Percentiles rank a stretch among this genome's conserved stretches.
Evolutionary conservation across 1,140 invertebrate genomes (phyloP).

Genomic region (Lordiphosa collinella): DNA sequence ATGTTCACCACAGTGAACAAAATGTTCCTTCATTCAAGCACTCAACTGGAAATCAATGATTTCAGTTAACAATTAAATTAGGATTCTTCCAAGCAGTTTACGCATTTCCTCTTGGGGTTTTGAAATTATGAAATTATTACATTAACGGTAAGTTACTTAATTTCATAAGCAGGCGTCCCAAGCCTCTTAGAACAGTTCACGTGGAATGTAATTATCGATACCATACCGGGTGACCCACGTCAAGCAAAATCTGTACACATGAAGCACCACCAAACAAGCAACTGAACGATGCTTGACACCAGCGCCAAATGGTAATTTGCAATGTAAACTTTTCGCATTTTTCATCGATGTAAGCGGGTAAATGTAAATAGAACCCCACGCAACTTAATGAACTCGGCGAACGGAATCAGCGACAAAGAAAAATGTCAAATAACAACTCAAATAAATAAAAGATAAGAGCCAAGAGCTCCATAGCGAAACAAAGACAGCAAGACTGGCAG

Average conservation of each 20-base stretch:
- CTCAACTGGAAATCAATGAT: no score
- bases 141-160: no score
- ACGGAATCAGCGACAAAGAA: slow-evolving; percentile 51
- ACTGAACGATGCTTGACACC: slow-evolving; percentile 1
- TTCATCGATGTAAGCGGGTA: slow-evolving; percentile 48
- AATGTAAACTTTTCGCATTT: slow-evolving; percentile 50
- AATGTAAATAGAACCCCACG: slow-evolving; percentile 31
- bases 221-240: slow-evolving; percentile 8
- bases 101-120: no score
- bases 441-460: slow-evolving; percentile 61
- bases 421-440: slow-evolving; percentile 57
- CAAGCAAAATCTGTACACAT: slow-evolving; percentile 25
- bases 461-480: slow-evolving; percentile 22
- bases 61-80: no score
- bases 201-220: slow-evolving; percentile 36
- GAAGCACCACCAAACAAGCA: background rate
- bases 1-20: no score
- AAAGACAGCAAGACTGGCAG: slow-evolving; percentile 14
- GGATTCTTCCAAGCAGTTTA: no score
- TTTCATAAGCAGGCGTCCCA: background rate
- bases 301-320: slow-evolving; percentile 31
- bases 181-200: slow-evolving; percentile 18
- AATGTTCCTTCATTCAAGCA: no score
- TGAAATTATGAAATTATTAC: no score
- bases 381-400: slow-evolving; percentile 42